Evolutionary conservation across 2,888 invertebrate genomes (phyloP).

Genomic region (Escarpia spicata): DNA sequence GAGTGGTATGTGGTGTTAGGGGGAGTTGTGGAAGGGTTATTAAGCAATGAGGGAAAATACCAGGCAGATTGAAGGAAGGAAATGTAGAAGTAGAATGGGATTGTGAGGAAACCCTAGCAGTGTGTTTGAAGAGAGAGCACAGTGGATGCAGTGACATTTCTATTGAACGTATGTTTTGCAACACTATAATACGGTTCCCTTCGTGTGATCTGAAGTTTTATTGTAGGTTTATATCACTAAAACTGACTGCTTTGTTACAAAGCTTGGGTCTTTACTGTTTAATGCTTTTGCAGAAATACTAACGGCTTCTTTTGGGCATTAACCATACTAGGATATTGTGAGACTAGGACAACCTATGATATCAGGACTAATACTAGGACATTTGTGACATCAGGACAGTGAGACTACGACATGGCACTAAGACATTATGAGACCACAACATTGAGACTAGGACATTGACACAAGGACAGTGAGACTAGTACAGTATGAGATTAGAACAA

Average conservation of each 20-base stretch:
- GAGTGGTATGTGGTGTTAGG: neutral
- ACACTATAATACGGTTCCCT: neutral
- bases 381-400: neutral
- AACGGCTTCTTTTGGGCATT: neutral
- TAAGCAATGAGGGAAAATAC: too few species aligned
- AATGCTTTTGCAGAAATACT: conserved; percentile 1
- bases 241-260: conserved; percentile 3
- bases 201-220: neutral
- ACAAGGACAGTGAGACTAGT: neutral
- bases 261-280: neutral
- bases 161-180: neutral
- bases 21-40: too few species aligned
- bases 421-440: neutral
- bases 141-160: too few species aligned
- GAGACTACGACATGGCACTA: neutral
- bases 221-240: neutral
- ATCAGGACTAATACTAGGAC: neutral
- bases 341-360: neutral
- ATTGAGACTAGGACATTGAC: neutral
- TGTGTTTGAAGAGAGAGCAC: too few species aligned
- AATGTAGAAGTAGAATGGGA: too few species aligned
- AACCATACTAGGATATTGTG: neutral
- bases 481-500: neutral
- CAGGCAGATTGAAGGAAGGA: too few species aligned
- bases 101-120: too few species aligned